Conservation (phyloP, 2,888 invertebrate genomes). For the Aphodius granarius region DNA sequence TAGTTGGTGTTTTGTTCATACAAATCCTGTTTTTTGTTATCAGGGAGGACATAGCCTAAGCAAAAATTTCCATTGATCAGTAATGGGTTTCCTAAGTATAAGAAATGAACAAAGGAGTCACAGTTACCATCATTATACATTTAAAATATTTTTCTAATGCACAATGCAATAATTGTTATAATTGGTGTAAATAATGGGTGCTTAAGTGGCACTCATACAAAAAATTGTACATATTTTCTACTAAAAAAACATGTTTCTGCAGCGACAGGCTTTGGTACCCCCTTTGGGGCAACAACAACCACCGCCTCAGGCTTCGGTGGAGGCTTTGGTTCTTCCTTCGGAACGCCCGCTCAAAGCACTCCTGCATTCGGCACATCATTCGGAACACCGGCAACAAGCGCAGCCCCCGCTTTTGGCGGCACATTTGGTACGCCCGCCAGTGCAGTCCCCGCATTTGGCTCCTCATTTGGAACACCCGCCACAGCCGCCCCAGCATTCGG, state of each 20-base stretch:
- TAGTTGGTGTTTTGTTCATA: background rate
- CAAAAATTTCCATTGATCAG: background rate
- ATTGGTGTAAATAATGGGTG: too few relatives aligned
- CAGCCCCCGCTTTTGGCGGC: conserved; percentile 55
- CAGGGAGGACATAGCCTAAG: background rate
- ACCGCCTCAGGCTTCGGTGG: conserved; percentile 28
- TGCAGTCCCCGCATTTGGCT: conserved; percentile 53
- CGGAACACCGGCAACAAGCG: conserved; percentile 48
- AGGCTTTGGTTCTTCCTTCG: conserved; percentile 37
- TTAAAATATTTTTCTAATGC: too few relatives aligned
- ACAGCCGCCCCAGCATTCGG: conserved; percentile 42
- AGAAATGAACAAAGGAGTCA: too few relatives aligned
- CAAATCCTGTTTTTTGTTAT: background rate
- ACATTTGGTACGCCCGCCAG: conserved; percentile 49
- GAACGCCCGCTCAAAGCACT: conserved; percentile 30
- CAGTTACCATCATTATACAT: too few relatives aligned
- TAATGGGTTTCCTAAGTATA: too few relatives aligned
- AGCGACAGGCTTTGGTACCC: conserved; percentile 56
- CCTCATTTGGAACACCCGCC: conserved; percentile 44
- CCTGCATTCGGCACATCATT: conserved; percentile 44
- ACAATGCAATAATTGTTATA: too few relatives aligned
- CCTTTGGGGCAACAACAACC: conserved; percentile 39
- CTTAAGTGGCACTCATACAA: too few relatives aligned
- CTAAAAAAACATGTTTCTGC: conserved; percentile 12
- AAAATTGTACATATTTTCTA: background rate